Percentiles rank a stretch among this genome's conserved stretches.
Evolutionary conservation across 2,888 invertebrate genomes (phyloP).

Genomic region (Tenthredo distinguenda): DNA sequence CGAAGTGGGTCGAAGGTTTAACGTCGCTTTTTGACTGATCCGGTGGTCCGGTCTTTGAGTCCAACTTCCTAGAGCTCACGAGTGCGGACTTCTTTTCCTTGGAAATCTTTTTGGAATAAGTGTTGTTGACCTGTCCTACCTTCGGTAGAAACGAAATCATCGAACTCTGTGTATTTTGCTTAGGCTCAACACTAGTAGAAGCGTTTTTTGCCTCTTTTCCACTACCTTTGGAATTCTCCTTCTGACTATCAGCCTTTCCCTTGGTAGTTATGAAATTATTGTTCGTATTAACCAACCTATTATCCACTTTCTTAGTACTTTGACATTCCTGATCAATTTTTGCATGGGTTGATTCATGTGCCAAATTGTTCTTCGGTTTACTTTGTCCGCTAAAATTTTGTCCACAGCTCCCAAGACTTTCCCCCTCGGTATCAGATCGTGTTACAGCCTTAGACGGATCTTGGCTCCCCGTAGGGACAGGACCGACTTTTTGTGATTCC

Average conservation of each 20-base stretch:
- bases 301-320: neutral
- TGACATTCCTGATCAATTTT: constrained; percentile 5
- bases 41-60: constrained; percentile 57
- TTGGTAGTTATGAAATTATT: constrained; percentile 58
- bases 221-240: constrained; percentile 56
- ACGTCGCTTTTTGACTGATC: constrained; percentile 53
- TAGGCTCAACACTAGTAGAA: constrained; percentile 68
- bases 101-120: constrained; percentile 69
- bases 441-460: constrained; percentile 10
- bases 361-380: constrained; percentile 45
- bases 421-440: constrained; percentile 50
- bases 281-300: constrained; percentile 53
- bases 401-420: constrained; percentile 16
- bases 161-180: constrained; percentile 74
- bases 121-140: constrained; percentile 71
- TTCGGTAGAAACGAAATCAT: constrained; percentile 76
- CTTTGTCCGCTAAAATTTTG: constrained; percentile 51
- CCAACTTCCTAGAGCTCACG: constrained; percentile 65
- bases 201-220: constrained; percentile 56
- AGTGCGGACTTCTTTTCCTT: constrained; percentile 67
- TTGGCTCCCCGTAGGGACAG: neutral
- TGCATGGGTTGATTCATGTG: neutral
- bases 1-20: constrained; percentile 9
- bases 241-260: constrained; percentile 34
- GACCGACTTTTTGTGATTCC: neutral